These are phyloP conservation scores for Gobiocypris rarus DNA, from an alignment of 2,113 vertebrate species.

Conservation along the genomic window DNA sequence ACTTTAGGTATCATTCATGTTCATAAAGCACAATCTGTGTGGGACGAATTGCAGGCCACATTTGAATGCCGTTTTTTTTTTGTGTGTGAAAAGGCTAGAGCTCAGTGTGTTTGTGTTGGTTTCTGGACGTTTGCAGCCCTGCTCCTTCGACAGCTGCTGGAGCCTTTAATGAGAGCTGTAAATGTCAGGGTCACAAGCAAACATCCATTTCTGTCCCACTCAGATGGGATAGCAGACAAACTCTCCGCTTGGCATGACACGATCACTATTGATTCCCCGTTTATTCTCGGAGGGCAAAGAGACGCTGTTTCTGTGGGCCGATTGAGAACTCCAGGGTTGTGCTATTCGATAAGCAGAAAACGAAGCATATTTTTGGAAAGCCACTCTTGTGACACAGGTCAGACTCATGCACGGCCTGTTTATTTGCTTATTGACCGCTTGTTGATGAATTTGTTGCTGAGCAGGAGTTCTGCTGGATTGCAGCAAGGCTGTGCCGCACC, in stretches of 20 bases:
- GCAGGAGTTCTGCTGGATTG: slow-evolving; percentile 50
- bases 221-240: slow-evolving; percentile 20
- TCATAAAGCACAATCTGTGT: neutral
- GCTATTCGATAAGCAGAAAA: neutral
- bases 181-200: slow-evolving; percentile 23
- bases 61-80: no score
- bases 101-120: no score
- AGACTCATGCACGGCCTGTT: neutral
- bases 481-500: slow-evolving; percentile 51
- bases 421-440: slow-evolving; percentile 37
- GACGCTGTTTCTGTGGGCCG: neutral
- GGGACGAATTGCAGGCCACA: no score
- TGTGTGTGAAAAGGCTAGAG: no score
- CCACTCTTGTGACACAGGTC: neutral
- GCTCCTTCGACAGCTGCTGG: neutral
- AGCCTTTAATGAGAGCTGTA: neutral
- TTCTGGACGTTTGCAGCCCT: neutral
- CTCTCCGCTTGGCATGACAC: slow-evolving; percentile 14
- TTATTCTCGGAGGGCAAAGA: neutral
- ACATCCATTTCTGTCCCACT: slow-evolving; percentile 34
- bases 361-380: slow-evolving; percentile 25
- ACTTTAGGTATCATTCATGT: neutral
- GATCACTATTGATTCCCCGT: slow-evolving; percentile 43
- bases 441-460: slow-evolving; percentile 47
- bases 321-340: neutral